Conservation (phyloP, 2,888 invertebrate genomes). For the Meteorus colon region DNA sequence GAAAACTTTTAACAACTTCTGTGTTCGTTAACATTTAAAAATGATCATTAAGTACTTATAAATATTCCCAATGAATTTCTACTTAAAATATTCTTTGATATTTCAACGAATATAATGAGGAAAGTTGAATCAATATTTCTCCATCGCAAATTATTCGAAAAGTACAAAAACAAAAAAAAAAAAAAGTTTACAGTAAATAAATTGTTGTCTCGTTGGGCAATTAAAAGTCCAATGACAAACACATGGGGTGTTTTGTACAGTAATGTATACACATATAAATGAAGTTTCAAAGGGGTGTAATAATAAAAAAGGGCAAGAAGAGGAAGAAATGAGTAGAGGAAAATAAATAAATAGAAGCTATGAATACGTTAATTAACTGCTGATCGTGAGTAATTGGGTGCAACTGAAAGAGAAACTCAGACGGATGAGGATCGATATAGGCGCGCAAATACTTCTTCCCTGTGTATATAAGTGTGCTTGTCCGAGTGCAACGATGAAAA, state of each 20-base stretch:
- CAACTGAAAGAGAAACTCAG: conserved; percentile 40
- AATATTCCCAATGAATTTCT: no score
- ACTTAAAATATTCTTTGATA: no score
- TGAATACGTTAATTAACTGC: conserved; percentile 44
- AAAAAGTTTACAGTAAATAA: background rate
- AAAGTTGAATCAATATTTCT: no score
- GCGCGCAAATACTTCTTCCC: background rate
- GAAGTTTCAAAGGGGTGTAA: background rate
- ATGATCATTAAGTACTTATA: no score
- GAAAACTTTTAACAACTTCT: no score
- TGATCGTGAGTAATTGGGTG: conserved; percentile 39
- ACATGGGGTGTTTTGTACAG: background rate
- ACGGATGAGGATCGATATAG: conserved; percentile 33
- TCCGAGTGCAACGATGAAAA: conserved; percentile 42
- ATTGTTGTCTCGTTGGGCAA: conserved; percentile 18
- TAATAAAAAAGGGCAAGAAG: background rate
- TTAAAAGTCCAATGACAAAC: conserved; percentile 39
- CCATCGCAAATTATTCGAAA: background rate
- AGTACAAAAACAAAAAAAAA: background rate
- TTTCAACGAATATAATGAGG: no score
- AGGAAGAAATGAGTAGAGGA: background rate
- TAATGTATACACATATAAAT: conserved; percentile 20
- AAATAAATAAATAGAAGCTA: conserved; percentile 8
- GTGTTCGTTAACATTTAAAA: no score
- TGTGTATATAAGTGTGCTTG: conserved; percentile 22